Conservation (phyloP, 2,888 invertebrate species). For the Euzophera pinguis region DNA sequence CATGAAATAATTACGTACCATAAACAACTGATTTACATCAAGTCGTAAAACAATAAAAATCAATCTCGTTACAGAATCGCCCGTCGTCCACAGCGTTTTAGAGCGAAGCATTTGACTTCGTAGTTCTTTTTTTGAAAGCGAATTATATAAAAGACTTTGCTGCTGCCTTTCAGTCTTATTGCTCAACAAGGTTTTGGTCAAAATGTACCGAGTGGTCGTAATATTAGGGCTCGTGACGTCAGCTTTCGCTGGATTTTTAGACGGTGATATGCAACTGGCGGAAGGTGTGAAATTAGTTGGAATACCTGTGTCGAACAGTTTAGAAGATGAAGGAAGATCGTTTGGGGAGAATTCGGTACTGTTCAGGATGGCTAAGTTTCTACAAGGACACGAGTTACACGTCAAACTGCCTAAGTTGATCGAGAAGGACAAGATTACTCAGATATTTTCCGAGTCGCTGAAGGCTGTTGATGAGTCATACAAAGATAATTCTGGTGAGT, state of each 20-base stretch:
- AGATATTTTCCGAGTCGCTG: constrained; percentile 75
- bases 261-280: constrained; percentile 78
- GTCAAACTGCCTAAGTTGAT: constrained; percentile 85
- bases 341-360: constrained; percentile 76
- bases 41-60: background rate
- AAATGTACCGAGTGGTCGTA: constrained; percentile 57
- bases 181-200: constrained; percentile 44
- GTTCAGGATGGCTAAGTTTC: constrained; percentile 82
- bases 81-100: constrained; percentile 43
- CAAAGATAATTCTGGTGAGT: constrained; percentile 75
- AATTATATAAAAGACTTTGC: constrained; percentile 61
- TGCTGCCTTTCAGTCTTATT: constrained; percentile 64
- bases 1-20: background rate
- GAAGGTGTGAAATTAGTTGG: constrained; percentile 83
- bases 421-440: constrained; percentile 82
- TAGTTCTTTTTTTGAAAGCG: constrained; percentile 72
- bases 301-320: constrained; percentile 67
- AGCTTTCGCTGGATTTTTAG: constrained; percentile 47
- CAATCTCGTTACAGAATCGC: constrained; percentile 38
- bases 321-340: constrained; percentile 66
- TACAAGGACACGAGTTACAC: constrained; percentile 86
- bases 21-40: background rate
- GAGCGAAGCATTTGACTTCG: constrained; percentile 45
- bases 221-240: constrained; percentile 37
- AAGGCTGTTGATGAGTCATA: constrained; percentile 69